Evolutionary conservation across 2,113 vertebrate genomes (phyloP), one percentile per base, ranked within the genome.

Genomic region (Pseudonaja textilis): DNA sequence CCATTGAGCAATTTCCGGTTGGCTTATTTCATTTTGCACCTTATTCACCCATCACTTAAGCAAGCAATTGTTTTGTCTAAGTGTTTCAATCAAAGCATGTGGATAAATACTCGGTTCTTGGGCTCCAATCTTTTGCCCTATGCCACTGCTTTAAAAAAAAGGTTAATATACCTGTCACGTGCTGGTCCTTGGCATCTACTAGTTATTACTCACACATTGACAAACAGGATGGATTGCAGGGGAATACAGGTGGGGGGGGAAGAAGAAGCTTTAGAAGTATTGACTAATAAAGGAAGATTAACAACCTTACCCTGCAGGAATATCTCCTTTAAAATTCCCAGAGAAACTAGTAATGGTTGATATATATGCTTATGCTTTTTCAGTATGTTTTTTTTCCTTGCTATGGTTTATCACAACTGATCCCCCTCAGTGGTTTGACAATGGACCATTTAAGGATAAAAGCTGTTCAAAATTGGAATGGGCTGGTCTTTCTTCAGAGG

Each of bases 231-330:
- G 4, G 25, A 94, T 88, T 93, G 81, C 26, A 93, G 34, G 74
- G 52, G 93, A 89, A 0, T 4, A 29, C 52, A 89, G 88, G 3
- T n/a, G n/a, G 42, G 69, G 23, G 26, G 22, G 14, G 5, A 5
- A 50, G 39, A 12, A 25, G 57, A 61, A 96, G 69, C 74, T 89
- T 87, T 93, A 85, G 87, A 93, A 92, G 87, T 93, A 93, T 92
- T 92, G 93, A 93, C 90, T 89, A 93, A 93, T 92, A 92, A 91
- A 86, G 56, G 69, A 93, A 93, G 74, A 93, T 91, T 93, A 91
- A 92, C 90, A 92, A 20, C 34, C 74, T 92, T 91, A 87, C 39
- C 69, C 56, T 87, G 88, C 56, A 89, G 81, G 93, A 56, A 89
- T 47, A 91, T 81, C 87, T 91, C 50, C 34, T 88, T 12, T 86